Percentiles rank a stretch among this genome's conserved stretches.
Evolutionary conservation across 2,888 invertebrate genomes (phyloP).

Genomic region (Perithous albicinctus): DNA sequence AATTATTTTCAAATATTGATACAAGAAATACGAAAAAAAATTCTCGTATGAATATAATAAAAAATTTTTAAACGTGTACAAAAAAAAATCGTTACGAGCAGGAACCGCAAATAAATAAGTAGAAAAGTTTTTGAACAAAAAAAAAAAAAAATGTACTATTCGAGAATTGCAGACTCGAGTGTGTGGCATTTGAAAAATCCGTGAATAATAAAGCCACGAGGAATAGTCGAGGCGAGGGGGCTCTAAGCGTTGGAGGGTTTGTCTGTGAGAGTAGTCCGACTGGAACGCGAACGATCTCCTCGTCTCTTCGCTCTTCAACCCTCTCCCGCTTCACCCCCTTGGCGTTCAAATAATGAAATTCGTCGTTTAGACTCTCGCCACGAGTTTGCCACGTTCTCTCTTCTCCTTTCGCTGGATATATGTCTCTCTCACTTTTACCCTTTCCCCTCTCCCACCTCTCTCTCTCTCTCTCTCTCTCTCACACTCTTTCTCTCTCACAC

Average conservation of each 20-base stretch:
- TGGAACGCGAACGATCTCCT: constrained; percentile 48
- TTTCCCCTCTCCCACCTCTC: too few relatives aligned
- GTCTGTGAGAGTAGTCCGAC: constrained; percentile 34
- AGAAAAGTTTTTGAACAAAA: too few relatives aligned
- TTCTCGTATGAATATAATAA: too few relatives aligned
- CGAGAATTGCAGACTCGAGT: constrained; percentile 8
- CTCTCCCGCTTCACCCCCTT: constrained; percentile 10
- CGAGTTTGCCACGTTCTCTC: constrained; percentile 36
- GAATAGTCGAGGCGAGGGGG: constrained; percentile 20
- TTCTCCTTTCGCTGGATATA: neutral
- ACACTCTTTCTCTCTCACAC: too few relatives aligned
- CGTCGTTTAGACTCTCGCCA: constrained; percentile 43
- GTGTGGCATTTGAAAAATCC: constrained; percentile 44
- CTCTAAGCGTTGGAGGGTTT: constrained; percentile 1
- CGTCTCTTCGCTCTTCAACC: constrained; percentile 21
- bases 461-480: neutral
- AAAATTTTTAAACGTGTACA: neutral
- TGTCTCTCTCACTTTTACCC: too few relatives aligned
- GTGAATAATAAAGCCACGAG: constrained; percentile 43
- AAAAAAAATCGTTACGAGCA: neutral
- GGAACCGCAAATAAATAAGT: too few relatives aligned
- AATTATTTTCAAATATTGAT: neutral
- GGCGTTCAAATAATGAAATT: constrained; percentile 44
- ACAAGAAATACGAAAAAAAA: too few relatives aligned
- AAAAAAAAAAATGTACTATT: neutral